Base-by-base conservation (phyloP, 1,140 invertebrate genomes). In the Macrosteles quadrilineatus region DNA sequence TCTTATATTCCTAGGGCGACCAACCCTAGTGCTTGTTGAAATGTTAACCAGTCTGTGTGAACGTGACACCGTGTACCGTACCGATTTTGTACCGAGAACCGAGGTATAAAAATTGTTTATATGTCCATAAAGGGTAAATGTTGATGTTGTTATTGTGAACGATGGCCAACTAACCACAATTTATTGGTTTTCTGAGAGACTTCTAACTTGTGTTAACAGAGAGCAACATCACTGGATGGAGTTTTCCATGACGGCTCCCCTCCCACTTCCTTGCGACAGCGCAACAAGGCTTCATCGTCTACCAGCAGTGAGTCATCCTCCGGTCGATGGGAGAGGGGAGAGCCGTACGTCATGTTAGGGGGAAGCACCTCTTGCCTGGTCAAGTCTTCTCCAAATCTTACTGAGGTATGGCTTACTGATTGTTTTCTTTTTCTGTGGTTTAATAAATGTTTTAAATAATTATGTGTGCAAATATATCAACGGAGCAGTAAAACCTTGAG, bases 171-270 rank as follows among this genome's bases (percentile, higher is more conserved):
- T n/a, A n/a, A n/a, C n/a, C n/a, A n/a, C n/a, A n/a, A n/a, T n/a
- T n/a, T 59, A 17, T 59, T 59, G 2, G 6, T 23, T 59, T 2
- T 23, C 14, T 55, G 29, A 59, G 17, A 14, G 55, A 3, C 21
- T 11, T 29, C 29, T 2, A 32, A 30, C 6, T 40, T 40, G 31
- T 4, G 19, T 25, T 45, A 45, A 23, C 50, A 68, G 66, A 45
- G 66, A 55, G 66, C 66, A 29, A 30, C 47, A 2, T 68, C 66
- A 11, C 66, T 47, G 27, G 66, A 68, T 29, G 66, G 66, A 36
- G 66, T 68, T 14, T 68, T 68, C 29, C 31, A 29, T 29, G 63
- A 65, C 21, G 63, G 9, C 2, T 23, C 27, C 14, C 43, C 21
- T 47, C 19, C 47, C 11, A 19, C 64, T 19, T 40, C 36, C 1